Evolutionary conservation across 2,113 vertebrate genomes (phyloP).

Genomic region (Eretmochelys imbricata): DNA sequence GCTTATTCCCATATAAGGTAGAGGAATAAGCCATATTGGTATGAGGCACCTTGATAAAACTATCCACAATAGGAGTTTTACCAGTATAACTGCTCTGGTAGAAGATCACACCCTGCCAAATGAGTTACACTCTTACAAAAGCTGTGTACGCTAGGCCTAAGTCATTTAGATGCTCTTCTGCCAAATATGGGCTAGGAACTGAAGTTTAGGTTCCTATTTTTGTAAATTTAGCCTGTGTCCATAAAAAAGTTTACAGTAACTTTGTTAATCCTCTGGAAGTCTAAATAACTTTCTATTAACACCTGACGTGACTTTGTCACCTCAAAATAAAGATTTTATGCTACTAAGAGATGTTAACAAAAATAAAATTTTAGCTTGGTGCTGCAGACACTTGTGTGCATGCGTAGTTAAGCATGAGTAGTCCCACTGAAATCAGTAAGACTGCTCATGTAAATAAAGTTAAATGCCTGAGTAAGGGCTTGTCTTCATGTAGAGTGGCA

Average conservation of each 20-base stretch:
- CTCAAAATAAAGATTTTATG: neutral
- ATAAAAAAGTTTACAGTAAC: neutral
- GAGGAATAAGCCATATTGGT: too few relatives aligned
- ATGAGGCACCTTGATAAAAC: neutral
- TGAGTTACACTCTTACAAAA: neutral
- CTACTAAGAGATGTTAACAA: neutral
- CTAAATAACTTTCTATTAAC: neutral
- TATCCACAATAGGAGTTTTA: neutral
- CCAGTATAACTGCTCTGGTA: neutral
- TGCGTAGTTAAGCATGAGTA: neutral
- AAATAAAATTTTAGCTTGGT: neutral
- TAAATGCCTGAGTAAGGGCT: accelerated
- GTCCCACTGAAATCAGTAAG: neutral
- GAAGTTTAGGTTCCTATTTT: neutral
- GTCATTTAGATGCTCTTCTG: neutral
- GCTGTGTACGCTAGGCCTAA: neutral
- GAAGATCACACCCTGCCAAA: neutral
- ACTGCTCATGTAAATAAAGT: neutral
- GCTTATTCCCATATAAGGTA: neutral
- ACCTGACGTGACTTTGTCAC: neutral
- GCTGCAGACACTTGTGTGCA: neutral
- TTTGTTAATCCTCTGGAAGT: neutral
- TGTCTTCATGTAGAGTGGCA: too few relatives aligned
- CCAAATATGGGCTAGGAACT: neutral
- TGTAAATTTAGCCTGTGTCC: neutral